Evolutionary conservation across 2,888 invertebrate species (phyloP).

Genomic region (Conchocele bisecta): DNA sequence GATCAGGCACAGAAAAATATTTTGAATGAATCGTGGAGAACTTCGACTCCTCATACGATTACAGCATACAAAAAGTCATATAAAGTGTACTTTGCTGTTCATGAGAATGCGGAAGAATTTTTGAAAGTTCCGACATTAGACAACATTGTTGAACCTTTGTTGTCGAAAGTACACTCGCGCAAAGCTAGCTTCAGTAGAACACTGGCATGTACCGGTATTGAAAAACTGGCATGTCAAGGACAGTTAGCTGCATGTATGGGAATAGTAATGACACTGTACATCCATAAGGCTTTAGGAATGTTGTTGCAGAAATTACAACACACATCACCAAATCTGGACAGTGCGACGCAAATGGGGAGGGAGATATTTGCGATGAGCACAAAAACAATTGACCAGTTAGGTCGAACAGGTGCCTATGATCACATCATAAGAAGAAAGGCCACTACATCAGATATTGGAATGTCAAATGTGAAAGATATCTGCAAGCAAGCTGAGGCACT

Average conservation of each 20-base stretch:
- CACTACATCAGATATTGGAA: slow-evolving; percentile 30
- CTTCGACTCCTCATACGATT: no score
- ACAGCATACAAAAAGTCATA: no score
- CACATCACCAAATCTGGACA: slow-evolving; percentile 19
- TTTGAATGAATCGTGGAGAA: no score
- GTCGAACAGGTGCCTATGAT: slow-evolving; percentile 29
- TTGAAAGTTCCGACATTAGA: no score
- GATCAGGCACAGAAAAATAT: no score
- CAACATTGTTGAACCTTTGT: no score
- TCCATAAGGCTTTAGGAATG: slow-evolving; percentile 31
- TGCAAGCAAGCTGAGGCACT: slow-evolving; percentile 6
- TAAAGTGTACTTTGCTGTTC: no score
- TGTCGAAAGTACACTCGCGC: no score
- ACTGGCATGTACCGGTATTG: no score
- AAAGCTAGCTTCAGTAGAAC: no score
- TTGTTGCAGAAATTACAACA: neutral
- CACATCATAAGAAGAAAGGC: slow-evolving; percentile 23
- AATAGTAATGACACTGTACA: no score
- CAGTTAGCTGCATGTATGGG: slow-evolving; percentile 28
- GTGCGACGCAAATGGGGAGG: slow-evolving; percentile 22
- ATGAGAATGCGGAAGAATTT: no score
- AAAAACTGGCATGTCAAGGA: slow-evolving; percentile 36
- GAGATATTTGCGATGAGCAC: slow-evolving; percentile 47
- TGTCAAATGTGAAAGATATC: slow-evolving; percentile 29
- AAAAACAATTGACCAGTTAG: slow-evolving; percentile 33